These are phyloP conservation scores for Sturnus vulgaris DNA, from an alignment of 2,113 vertebrate genomes.

Conservation along the genomic window DNA sequence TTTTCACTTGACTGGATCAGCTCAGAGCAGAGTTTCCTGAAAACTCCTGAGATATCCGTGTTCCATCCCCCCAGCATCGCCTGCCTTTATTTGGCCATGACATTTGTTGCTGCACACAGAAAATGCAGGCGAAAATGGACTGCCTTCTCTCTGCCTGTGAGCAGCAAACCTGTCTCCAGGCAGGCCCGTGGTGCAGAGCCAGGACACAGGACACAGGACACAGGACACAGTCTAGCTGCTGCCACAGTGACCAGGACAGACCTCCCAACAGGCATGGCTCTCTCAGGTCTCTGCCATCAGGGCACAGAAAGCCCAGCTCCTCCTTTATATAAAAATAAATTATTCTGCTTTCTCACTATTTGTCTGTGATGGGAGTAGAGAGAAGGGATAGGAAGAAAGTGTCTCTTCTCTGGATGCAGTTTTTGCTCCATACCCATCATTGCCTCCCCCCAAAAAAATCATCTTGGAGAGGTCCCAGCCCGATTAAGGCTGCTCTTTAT, in stretches of 20 bases:
- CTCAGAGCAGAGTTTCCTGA: background rate
- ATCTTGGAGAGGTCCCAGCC: background rate
- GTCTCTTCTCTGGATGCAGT: background rate
- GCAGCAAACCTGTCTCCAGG: fast-evolving
- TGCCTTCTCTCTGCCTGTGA: background rate
- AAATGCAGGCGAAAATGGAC: background rate
- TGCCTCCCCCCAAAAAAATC: background rate
- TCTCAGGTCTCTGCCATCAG: background rate
- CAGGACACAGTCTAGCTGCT: background rate
- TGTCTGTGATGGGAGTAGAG: background rate
- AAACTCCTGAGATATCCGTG: too few species aligned
- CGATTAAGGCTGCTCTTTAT: background rate
- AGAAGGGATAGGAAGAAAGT: background rate
- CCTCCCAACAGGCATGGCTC: background rate
- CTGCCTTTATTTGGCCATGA: background rate
- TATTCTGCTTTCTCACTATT: background rate
- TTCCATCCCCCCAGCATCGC: fast-evolving
- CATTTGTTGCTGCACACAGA: background rate
- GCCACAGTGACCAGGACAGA: background rate
- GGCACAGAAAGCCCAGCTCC: background rate
- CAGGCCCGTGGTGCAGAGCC: background rate
- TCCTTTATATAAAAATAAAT: background rate
- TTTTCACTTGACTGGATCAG: background rate
- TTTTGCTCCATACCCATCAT: background rate
- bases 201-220: too few species aligned